A percentile compares a stretch with the other conserved stretches of the same genome.
Conservation (phyloP, 2,113 vertebrate species). For the Sapajus apella region DNA sequence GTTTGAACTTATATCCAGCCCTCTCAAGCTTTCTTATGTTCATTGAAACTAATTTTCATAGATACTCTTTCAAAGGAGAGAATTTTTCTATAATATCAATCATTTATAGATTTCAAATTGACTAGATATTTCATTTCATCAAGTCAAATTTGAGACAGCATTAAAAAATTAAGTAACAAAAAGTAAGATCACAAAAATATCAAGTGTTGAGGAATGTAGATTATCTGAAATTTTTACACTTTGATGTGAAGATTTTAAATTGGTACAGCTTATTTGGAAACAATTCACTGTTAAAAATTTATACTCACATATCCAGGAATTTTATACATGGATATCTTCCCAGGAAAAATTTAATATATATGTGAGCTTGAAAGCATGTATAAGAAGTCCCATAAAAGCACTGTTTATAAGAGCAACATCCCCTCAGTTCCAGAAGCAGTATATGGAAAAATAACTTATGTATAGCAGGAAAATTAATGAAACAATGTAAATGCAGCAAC, state of each 20-base stretch:
- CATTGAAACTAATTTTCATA: not conserved
- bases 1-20: not conserved
- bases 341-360: not conserved
- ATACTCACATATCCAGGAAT: not conserved
- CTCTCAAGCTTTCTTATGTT: not conserved
- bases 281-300: not conserved
- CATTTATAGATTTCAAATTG: not conserved
- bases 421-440: not conserved
- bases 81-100: not conserved
- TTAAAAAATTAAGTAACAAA: not conserved
- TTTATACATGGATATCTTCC: not conserved
- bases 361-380: not conserved
- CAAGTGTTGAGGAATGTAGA: not conserved
- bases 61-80: not conserved
- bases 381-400: not conserved
- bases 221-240: not conserved
- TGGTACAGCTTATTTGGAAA: not conserved
- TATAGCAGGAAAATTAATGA: not conserved
- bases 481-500: not conserved
- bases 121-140: not conserved
- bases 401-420: not conserved
- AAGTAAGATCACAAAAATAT: not conserved
- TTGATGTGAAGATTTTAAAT: not conserved
- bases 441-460: not conserved
- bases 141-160: not conserved